Conservation (phyloP, 2,888 invertebrate species). For the Orthosia cruda region DNA sequence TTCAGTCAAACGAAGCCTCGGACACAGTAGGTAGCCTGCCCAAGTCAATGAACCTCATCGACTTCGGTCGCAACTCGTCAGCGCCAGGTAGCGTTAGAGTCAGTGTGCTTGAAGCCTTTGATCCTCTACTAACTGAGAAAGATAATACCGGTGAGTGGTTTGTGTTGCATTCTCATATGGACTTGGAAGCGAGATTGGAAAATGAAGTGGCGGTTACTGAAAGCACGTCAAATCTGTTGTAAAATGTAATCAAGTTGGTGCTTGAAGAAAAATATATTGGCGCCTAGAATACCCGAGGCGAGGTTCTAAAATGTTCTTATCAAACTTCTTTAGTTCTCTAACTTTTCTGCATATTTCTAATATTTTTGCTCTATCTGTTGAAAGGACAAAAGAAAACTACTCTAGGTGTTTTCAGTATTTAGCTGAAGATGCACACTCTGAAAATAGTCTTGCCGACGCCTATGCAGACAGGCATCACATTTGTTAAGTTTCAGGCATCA, state of each 20-base stretch:
- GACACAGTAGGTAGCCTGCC: constrained; percentile 86
- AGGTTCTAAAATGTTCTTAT: too few species aligned
- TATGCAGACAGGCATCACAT: too few species aligned
- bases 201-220: not conserved
- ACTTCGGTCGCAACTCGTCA: constrained; percentile 84
- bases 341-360: too few species aligned
- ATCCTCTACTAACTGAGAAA: constrained; percentile 94
- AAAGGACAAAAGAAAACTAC: too few species aligned
- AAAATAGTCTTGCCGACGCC: too few species aligned
- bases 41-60: constrained; percentile 87
- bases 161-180: constrained; percentile 76
- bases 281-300: too few species aligned
- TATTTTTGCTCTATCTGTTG: too few species aligned
- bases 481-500: too few species aligned
- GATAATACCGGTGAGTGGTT: constrained; percentile 91
- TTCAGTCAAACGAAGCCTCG: constrained; percentile 86
- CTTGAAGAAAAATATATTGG: too few species aligned
- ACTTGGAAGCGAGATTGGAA: constrained; percentile 53
- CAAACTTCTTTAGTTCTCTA: too few species aligned
- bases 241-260: not conserved
- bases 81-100: constrained; percentile 90
- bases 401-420: too few species aligned
- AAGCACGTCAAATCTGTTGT: not conserved
- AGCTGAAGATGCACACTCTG: too few species aligned
- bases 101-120: constrained; percentile 97